Percentiles rank a stretch among this genome's conserved stretches.
These are phyloP conservation scores for Aphodius granarius DNA, from an alignment of 2,888 invertebrate species.

Conservation along the genomic window DNA sequence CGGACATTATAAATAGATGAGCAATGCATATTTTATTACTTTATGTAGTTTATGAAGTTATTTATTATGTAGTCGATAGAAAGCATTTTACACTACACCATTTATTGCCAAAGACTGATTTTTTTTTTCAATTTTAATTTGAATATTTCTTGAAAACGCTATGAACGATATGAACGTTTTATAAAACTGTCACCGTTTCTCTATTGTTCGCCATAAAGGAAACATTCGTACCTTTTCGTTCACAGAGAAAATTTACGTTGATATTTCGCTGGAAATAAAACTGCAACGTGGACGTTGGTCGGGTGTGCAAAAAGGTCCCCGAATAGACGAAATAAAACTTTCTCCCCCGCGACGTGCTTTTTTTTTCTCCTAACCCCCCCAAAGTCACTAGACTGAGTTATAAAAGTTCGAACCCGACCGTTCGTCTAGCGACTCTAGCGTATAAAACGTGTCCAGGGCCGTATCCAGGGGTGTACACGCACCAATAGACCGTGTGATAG, in stretches of 20 bases:
- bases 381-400: not conserved
- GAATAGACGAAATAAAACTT: slow-evolving; percentile 14
- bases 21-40: not conserved
- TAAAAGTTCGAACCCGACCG: not conserved
- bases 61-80: no score
- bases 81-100: no score
- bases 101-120: no score
- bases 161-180: no score
- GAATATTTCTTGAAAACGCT: no score
- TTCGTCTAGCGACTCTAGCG: not conserved
- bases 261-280: not conserved
- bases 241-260: not conserved
- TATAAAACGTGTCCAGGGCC: not conserved
- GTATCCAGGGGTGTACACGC: not conserved
- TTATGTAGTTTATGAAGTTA: no score
- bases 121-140: no score
- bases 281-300: not conserved
- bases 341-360: slow-evolving; percentile 4
- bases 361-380: not conserved
- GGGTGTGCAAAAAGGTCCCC: not conserved
- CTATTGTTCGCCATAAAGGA: not conserved
- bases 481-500: not conserved
- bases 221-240: not conserved
- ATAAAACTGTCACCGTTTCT: no score
- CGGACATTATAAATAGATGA: not conserved